Percentiles rank a stretch among this genome's conserved stretches.
These are phyloP conservation scores for Antechinus stuartii DNA, from an alignment of 2,113 vertebrate species.

Conservation along the genomic window DNA sequence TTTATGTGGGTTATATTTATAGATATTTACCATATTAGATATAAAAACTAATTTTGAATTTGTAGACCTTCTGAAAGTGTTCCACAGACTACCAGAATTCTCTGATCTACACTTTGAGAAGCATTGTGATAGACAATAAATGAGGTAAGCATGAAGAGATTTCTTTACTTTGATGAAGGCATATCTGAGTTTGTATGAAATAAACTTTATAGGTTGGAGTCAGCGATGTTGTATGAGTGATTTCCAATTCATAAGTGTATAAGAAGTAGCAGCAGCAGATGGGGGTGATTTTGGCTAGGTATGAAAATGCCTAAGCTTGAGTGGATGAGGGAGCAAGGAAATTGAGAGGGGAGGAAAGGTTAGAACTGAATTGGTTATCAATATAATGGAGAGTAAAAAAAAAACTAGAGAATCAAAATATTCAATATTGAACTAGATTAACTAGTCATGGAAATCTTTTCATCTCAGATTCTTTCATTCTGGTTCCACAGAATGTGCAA, in stretches of 20 bases:
- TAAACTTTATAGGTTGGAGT: neutral
- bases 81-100: too few species aligned
- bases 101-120: too few species aligned
- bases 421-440: neutral
- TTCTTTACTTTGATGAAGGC: neutral
- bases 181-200: neutral
- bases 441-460: neutral
- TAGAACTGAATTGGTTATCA: neutral
- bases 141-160: neutral
- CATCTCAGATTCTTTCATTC: neutral
- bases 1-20: too few species aligned
- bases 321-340: neutral
- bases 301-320: neutral
- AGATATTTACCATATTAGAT: too few species aligned
- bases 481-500: neutral
- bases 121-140: neutral
- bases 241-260: neutral
- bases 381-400: neutral
- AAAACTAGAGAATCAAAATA: neutral
- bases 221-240: too few species aligned
- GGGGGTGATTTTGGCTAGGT: neutral
- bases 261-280: neutral
- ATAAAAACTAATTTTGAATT: too few species aligned
- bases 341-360: neutral
- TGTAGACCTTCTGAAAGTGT: too few species aligned